Evolutionary conservation across 2,888 invertebrate species (phyloP).

Genomic region (Cantharis nigra): DNA sequence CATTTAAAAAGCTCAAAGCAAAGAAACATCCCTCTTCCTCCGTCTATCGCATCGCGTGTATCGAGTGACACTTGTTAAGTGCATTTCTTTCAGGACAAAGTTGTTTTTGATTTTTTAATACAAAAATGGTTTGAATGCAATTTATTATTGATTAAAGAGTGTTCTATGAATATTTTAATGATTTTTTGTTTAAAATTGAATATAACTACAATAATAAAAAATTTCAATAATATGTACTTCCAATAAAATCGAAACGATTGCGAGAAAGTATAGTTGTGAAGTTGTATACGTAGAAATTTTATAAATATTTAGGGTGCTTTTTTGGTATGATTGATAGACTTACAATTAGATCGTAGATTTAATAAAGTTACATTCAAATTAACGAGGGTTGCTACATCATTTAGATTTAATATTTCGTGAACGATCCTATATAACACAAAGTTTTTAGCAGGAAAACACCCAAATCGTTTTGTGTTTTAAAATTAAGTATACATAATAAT

Average conservation of each 20-base stretch:
- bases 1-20: constrained; percentile 44
- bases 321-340: neutral
- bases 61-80: constrained; percentile 38
- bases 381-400: neutral
- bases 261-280: neutral
- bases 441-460: neutral
- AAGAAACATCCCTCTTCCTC: constrained; percentile 38
- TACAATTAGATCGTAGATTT: neutral
- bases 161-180: neutral
- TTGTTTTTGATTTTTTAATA: constrained; percentile 50
- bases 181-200: neutral
- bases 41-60: constrained; percentile 17
- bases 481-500: neutral
- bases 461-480: neutral
- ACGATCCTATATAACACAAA: neutral
- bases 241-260: neutral
- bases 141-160: neutral
- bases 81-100: constrained; percentile 39
- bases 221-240: too few species aligned
- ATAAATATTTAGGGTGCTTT: neutral
- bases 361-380: neutral
- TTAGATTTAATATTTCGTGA: neutral
- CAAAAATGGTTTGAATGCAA: constrained; percentile 32
- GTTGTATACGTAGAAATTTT: neutral
- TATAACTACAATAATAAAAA: neutral